phyloP scores from a whole-genome alignment of 2,888 invertebrate genomes.

The Ennomos fuscantarius region DNA sequence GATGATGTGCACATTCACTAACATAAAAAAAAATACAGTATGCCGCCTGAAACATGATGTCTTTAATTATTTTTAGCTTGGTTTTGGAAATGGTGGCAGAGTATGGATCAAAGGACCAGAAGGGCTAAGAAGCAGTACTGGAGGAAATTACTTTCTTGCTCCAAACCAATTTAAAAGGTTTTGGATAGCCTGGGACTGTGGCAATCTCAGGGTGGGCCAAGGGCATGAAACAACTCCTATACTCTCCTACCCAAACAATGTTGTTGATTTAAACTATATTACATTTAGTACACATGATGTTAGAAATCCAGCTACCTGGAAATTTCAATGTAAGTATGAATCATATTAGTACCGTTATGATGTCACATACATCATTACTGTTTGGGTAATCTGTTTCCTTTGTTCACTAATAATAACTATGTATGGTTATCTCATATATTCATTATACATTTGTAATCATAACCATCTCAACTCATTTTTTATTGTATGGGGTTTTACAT shows the following conservation, averaged over 20 bases:
- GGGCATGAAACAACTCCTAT: neutral
- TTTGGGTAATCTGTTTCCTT: too few relatives aligned
- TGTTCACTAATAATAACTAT: too few relatives aligned
- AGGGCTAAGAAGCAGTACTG: constrained; percentile 2
- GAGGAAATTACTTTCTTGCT: constrained; percentile 20
- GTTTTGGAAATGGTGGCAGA: constrained; percentile 47
- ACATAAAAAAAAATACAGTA: too few relatives aligned
- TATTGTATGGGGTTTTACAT: too few relatives aligned
- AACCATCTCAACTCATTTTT: too few relatives aligned
- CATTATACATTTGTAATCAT: too few relatives aligned
- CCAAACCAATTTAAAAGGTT: constrained; percentile 72
- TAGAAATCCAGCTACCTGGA: constrained; percentile 48
- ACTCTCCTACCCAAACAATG: neutral
- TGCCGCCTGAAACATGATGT: neutral
- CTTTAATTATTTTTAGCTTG: constrained; percentile 37
- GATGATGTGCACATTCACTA: too few relatives aligned
- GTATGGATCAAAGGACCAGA: constrained; percentile 45
- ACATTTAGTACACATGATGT: constrained; percentile 45
- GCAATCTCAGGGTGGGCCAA: constrained; percentile 22
- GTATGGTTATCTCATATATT: too few relatives aligned
- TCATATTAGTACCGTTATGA: too few relatives aligned
- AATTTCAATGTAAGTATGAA: constrained; percentile 58
- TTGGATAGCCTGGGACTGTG: constrained; percentile 75
- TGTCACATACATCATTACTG: too few relatives aligned
- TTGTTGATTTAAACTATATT: constrained; percentile 49